Conservation (phyloP, 2,888 invertebrate genomes). For the Diogma glabrata region DNA sequence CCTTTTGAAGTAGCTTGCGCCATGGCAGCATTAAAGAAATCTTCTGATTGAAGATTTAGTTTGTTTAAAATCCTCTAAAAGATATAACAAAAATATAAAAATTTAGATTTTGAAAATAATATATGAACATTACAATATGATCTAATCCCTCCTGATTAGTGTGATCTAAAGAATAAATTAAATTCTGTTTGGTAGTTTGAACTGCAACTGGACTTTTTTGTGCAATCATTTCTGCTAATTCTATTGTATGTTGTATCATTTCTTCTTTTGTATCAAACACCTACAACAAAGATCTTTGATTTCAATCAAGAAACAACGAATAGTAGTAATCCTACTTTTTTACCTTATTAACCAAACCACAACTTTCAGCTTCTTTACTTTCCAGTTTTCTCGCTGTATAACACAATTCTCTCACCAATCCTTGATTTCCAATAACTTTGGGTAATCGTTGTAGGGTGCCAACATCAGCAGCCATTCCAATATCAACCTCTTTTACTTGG, state of each 20-base stretch:
- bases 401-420: conserved; percentile 76
- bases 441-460: conserved; percentile 89
- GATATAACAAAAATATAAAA: conserved; percentile 13
- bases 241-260: conserved; percentile 59
- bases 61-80: conserved; percentile 61
- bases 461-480: conserved; percentile 92
- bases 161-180: conserved; percentile 82
- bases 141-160: conserved; percentile 78
- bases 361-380: conserved; percentile 65
- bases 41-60: conserved; percentile 83
- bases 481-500: conserved; percentile 75
- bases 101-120: conserved; percentile 1
- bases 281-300: too few relatives aligned
- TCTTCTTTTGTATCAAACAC: conserved; percentile 29
- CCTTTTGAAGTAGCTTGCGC: conserved; percentile 59
- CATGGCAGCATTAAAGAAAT: conserved; percentile 66
- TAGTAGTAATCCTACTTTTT: too few relatives aligned
- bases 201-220: conserved; percentile 88
- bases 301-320: too few relatives aligned
- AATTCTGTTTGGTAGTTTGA: conserved; percentile 73
- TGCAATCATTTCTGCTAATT: conserved; percentile 69
- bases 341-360: conserved; percentile 77
- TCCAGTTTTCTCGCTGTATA: conserved; percentile 73
- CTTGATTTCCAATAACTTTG: conserved; percentile 74
- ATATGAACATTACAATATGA: conserved; percentile 61